These are phyloP conservation scores for Apotomis capreana DNA, from an alignment of 2,888 invertebrate species.

Conservation along the genomic window DNA sequence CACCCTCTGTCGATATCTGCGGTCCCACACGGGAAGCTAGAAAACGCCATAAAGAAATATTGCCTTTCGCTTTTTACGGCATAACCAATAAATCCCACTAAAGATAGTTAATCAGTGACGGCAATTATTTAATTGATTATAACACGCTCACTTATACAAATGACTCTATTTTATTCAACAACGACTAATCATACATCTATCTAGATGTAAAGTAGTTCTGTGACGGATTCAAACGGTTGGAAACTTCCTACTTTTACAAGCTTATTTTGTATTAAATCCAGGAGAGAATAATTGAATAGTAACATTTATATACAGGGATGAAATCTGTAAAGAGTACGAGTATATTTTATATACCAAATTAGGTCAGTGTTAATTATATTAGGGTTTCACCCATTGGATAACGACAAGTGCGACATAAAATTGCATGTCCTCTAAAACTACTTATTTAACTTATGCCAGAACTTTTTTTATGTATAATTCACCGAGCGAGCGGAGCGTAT, in stretches of 20 bases:
- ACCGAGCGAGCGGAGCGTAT: too few species aligned
- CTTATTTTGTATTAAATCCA: too few species aligned
- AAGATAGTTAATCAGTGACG: constrained; percentile 25
- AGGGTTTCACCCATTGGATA: too few species aligned
- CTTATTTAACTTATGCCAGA: too few species aligned
- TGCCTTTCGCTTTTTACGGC: constrained; percentile 40
- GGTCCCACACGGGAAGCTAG: constrained; percentile 25
- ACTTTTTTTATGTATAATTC: too few species aligned
- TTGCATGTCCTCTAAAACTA: too few species aligned
- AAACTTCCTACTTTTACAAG: not conserved
- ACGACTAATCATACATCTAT: not conserved
- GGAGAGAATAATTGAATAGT: too few species aligned
- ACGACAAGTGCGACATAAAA: too few species aligned
- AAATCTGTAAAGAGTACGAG: too few species aligned
- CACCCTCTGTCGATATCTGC: constrained; percentile 11
- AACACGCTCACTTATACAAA: constrained; percentile 25
- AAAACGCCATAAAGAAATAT: constrained; percentile 34
- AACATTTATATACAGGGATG: too few species aligned
- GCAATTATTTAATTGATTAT: constrained; percentile 26
- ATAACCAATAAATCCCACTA: constrained; percentile 32
- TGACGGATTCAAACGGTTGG: not conserved
- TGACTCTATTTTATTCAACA: constrained; percentile 15
- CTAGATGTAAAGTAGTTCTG: not conserved
- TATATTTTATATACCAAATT: too few species aligned
- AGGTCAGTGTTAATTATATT: too few species aligned